phyloP scores from a whole-genome alignment of 2,797 vertebrate species.

The Siniperca obscura region DNA sequence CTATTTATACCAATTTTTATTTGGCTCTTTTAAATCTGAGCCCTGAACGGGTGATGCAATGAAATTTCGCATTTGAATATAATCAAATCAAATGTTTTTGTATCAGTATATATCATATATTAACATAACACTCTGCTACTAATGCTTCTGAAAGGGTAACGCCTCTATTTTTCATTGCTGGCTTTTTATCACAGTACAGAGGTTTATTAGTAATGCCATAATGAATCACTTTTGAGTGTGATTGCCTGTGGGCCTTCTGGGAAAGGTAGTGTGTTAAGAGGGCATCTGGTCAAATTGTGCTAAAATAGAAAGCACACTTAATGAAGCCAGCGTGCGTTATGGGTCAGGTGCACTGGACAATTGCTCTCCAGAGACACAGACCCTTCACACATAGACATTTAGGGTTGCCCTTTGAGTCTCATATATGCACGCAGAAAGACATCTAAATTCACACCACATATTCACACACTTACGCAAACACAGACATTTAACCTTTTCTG shows the following conservation, averaged over 20 bases:
- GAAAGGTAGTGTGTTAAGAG: slow-evolving; percentile 53
- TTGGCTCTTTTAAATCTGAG: not conserved
- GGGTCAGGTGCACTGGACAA: slow-evolving; percentile 49
- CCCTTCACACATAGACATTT: slow-evolving; percentile 32
- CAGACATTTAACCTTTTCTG: slow-evolving; percentile 22
- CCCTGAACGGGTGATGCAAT: not conserved
- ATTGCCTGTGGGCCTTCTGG: slow-evolving; percentile 62
- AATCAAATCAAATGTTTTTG: slow-evolving; percentile 11
- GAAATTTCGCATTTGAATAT: slow-evolving; percentile 11
- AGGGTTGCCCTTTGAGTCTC: slow-evolving; percentile 21
- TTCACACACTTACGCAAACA: slow-evolving; percentile 2
- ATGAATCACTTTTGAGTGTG: slow-evolving; percentile 66
- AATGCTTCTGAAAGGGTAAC: slow-evolving; percentile 21
- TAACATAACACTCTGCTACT: not conserved
- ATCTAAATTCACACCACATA: not conserved
- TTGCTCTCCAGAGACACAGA: slow-evolving; percentile 38
- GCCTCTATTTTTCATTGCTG: slow-evolving; percentile 44
- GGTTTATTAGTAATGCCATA: slow-evolving; percentile 67
- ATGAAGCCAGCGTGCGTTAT: slow-evolving; percentile 58
- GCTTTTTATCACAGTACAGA: slow-evolving; percentile 62
- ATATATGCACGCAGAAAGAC: not conserved
- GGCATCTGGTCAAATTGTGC: slow-evolving; percentile 47
- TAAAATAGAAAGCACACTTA: slow-evolving; percentile 54
- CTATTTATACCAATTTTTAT: not conserved
- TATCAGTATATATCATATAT: slow-evolving; percentile 7